Base-by-base conservation (phyloP, 2,113 vertebrate genomes). In the Daboia siamensis region DNA sequence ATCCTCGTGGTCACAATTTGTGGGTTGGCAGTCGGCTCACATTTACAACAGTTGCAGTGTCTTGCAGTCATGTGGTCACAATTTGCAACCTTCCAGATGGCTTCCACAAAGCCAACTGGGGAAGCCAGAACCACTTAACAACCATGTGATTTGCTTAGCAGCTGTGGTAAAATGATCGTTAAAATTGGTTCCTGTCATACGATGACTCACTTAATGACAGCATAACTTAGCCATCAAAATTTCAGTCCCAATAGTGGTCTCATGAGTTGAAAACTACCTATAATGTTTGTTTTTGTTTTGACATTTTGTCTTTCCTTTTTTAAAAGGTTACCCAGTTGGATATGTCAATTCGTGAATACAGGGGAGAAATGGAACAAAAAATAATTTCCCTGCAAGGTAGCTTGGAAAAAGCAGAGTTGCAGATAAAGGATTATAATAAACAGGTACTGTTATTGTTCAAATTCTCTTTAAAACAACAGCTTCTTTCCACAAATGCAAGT, bases 301-400 rank as follows among this genome's bases (percentile, higher is more conserved):
- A 24, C 86, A 89, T 92, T 17, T 69, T 94, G 7, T 48, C 86
- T 91, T 86, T 91, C 94, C 95, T 54, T 90, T n/a, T 95, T 95
- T 97, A n/a, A 64, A 90, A 99, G 99, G 97, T 99, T 93, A 97
- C 97, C 55, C 98, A 99, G 96, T 95, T 99, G 97, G 98, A 99
- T 90, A 97, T 98, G 97, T 98, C 97, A 93, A 98, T 99, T 97
- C 97, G 94, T 89, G 98, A 99, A n/a, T 98, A 98, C 90, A 98
- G 97, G 93, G 98, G 97, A 97, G 98, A 99, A 97, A 98, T 99
- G 98, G 98, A 98, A 93, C 98, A 97, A 96, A 98, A 98, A 97
- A 98, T 98, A 95, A 98, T 98, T 97, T 96, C 94, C 94, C 97
- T 99, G 94, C 97, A 99, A 95, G 97, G 97, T 91, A 97, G 94